Conservation (phyloP, 1,140 invertebrate species). For the Drosophila tsacasi region DNA sequence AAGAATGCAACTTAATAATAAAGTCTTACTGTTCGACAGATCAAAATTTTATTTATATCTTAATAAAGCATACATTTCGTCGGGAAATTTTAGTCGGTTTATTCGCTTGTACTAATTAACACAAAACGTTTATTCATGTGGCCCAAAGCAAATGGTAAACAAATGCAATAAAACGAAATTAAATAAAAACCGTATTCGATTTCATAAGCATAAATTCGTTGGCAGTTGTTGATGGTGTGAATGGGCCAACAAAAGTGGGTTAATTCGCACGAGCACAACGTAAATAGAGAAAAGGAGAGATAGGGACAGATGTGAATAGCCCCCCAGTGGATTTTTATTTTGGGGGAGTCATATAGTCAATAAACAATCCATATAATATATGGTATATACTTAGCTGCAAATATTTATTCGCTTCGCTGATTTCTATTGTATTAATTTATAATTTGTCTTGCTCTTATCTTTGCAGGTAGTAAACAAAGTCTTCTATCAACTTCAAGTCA, state of each 20-base stretch:
- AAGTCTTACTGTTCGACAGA: no score
- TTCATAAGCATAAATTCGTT: slow-evolving; percentile 64
- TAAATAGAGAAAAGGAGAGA: slow-evolving; percentile 8
- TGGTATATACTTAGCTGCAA: slow-evolving; percentile 5
- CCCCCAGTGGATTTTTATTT: slow-evolving; percentile 6
- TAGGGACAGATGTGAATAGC: slow-evolving; percentile 36
- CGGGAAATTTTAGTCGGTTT: slow-evolving; percentile 18
- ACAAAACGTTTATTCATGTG: slow-evolving; percentile 6
- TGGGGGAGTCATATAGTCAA: no score
- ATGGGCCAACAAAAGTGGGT: slow-evolving; percentile 65
- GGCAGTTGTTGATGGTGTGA: slow-evolving; percentile 37
- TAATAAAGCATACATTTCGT: background rate
- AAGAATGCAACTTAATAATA: no score
- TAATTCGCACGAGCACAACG: slow-evolving; percentile 52
- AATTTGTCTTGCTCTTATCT: slow-evolving; percentile 33
- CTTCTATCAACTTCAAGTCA: slow-evolving; percentile 28
- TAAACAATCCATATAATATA: no score
- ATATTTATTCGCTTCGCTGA: slow-evolving; percentile 47
- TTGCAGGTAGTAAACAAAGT: slow-evolving; percentile 66
- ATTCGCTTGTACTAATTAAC: slow-evolving; percentile 48
- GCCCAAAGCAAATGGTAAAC: slow-evolving; percentile 29
- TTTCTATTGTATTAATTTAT: slow-evolving; percentile 32
- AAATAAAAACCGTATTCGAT: slow-evolving; percentile 62
- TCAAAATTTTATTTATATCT: background rate
- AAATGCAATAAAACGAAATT: slow-evolving; percentile 61